Evolutionary conservation across 2,888 invertebrate species (phyloP).

Genomic region (Cynaeus angustus): DNA sequence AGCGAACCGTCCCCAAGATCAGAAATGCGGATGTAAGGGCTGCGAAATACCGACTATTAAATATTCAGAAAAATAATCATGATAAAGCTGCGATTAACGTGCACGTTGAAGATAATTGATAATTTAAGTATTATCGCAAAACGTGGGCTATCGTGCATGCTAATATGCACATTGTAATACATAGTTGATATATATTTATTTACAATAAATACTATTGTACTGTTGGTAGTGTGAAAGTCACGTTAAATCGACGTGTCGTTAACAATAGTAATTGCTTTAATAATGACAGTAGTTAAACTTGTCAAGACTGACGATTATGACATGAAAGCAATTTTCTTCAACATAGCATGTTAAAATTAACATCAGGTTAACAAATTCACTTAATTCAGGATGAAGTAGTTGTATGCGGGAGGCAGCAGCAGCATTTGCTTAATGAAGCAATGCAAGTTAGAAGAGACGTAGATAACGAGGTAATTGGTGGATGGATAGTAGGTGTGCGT

Average conservation of each 20-base stretch:
- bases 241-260: slow-evolving; percentile 1
- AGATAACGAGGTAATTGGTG: slow-evolving; percentile 56
- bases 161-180: neutral
- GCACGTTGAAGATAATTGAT: neutral
- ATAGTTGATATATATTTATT: neutral
- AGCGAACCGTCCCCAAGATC: slow-evolving; percentile 41
- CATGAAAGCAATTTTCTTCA: neutral
- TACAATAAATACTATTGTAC: neutral
- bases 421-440: slow-evolving; percentile 32
- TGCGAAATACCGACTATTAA: slow-evolving; percentile 33
- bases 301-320: neutral
- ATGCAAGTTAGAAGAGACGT: slow-evolving; percentile 25
- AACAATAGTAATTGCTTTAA: neutral
- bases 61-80: slow-evolving; percentile 44
- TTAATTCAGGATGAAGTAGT: neutral
- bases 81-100: neutral
- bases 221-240: slow-evolving; percentile 1
- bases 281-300: slow-evolving; percentile 1
- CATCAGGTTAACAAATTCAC: slow-evolving; percentile 6
- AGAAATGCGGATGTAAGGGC: slow-evolving; percentile 38
- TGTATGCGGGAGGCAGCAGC: slow-evolving; percentile 11
- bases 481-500: slow-evolving; percentile 58
- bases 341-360: neutral
- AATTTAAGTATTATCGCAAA: neutral
- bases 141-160: neutral